Percentiles rank a stretch among this genome's conserved stretches.
phyloP scores from a whole-genome alignment of 2,888 invertebrate species.

The Chloroclysta siterata region DNA sequence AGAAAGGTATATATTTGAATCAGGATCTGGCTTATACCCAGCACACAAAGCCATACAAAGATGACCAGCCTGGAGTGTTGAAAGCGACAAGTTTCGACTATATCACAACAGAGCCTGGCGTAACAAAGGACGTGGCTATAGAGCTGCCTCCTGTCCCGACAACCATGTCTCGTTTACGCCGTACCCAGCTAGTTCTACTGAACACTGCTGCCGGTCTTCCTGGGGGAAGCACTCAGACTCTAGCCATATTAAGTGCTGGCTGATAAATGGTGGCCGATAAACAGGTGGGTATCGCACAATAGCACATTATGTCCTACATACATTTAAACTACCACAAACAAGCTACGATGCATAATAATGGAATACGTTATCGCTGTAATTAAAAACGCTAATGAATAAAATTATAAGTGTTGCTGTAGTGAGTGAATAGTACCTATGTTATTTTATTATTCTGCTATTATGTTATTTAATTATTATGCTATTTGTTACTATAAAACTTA shows the following conservation, averaged over 20 bases:
- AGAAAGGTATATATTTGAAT: background rate
- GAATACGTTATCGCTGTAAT: background rate
- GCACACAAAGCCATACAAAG: constrained; percentile 7
- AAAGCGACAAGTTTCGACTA: constrained; percentile 2
- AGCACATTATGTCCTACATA: background rate
- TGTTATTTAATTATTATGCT: too few relatives aligned
- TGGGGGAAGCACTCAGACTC: constrained; percentile 7
- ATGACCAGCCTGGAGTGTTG: background rate
- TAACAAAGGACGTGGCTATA: background rate
- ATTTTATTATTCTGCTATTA: too few relatives aligned
- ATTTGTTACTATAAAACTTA: too few relatives aligned
- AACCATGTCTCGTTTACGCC: constrained; percentile 4
- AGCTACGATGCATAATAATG: background rate
- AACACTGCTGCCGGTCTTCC: constrained; percentile 26
- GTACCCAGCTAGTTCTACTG: constrained; percentile 13
- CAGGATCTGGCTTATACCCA: background rate
- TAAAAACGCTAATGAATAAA: background rate
- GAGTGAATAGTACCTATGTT: background rate
- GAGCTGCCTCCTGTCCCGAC: constrained; percentile 20
- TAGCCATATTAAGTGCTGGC: constrained; percentile 2
- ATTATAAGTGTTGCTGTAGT: background rate
- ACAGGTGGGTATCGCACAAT: background rate
- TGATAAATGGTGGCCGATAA: background rate
- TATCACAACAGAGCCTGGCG: constrained; percentile 3
- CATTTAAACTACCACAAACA: background rate